Evolutionary conservation across 2,797 vertebrate genomes (phyloP).

Genomic region (Microcaecilia unicolor): DNA sequence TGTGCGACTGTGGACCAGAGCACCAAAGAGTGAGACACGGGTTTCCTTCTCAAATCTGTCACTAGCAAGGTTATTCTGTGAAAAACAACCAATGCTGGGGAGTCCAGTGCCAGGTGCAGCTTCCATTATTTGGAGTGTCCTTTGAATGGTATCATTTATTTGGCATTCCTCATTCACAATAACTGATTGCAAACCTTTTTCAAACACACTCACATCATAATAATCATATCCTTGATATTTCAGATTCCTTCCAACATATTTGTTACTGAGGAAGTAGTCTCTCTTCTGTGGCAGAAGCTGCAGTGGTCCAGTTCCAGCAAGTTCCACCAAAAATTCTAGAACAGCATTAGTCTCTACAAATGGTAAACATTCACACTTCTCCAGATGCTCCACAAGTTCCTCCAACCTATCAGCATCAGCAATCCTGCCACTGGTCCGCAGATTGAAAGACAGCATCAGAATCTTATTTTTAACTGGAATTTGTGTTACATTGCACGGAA

Average conservation of each 20-base stretch:
- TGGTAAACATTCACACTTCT: constrained; percentile 27
- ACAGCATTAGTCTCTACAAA: constrained; percentile 62
- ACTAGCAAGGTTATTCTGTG: constrained; percentile 42
- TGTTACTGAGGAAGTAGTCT: constrained; percentile 51
- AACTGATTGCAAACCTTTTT: constrained; percentile 43
- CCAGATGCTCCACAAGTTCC: constrained; percentile 64
- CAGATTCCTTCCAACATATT: constrained; percentile 41
- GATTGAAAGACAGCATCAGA: constrained; percentile 87
- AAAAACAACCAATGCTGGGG: constrained; percentile 51
- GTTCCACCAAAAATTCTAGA: constrained; percentile 76
- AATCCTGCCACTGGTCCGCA: constrained; percentile 70
- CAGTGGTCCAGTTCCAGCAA: constrained; percentile 77
- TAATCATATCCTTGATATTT: constrained; percentile 57
- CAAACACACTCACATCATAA: constrained; percentile 40
- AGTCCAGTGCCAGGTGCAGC: constrained; percentile 71
- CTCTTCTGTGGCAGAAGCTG: constrained; percentile 52
- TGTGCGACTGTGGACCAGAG: constrained; percentile 80
- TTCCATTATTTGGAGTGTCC: constrained; percentile 72
- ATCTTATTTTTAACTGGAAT: constrained; percentile 81
- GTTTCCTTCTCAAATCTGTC: constrained; percentile 87
- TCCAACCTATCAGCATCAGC: constrained; percentile 82
- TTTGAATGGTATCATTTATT: constrained; percentile 43
- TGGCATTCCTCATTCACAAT: constrained; percentile 39
- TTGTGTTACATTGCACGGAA: constrained; percentile 34
- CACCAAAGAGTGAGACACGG: constrained; percentile 80